These are phyloP conservation scores for Aphaenogaster ashmeadi DNA, from an alignment of 1,140 invertebrate genomes.

Conservation along the genomic window DNA sequence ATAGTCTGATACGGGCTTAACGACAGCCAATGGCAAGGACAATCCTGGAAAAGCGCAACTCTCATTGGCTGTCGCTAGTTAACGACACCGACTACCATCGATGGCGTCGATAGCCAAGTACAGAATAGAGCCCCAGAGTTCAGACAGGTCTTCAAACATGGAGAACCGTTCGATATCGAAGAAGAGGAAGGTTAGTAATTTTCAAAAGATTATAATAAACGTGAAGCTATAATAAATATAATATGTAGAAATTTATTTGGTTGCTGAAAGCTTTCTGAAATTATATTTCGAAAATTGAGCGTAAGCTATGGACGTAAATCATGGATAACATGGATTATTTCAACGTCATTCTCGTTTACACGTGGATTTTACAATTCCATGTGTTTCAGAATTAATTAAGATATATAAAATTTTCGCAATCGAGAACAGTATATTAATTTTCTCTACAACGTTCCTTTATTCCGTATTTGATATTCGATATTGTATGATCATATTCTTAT, in stretches of 20 bases:
- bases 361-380: not conserved
- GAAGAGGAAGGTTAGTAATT: slow-evolving; percentile 84
- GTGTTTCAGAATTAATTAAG: not conserved
- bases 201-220: slow-evolving; percentile 47
- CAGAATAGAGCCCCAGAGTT: too few relatives aligned
- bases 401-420: slow-evolving; percentile 18
- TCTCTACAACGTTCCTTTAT: not conserved
- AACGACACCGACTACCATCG: too few relatives aligned
- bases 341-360: slow-evolving; percentile 22
- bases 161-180: slow-evolving; percentile 84
- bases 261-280: slow-evolving; percentile 30
- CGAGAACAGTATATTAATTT: not conserved
- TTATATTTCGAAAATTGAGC: slow-evolving; percentile 67
- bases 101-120: too few relatives aligned
- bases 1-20: too few relatives aligned
- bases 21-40: too few relatives aligned
- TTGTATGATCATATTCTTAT: not conserved
- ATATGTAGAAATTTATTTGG: slow-evolving; percentile 73
- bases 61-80: too few relatives aligned
- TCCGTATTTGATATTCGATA: not conserved
- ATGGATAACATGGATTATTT: slow-evolving; percentile 75
- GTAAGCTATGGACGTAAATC: slow-evolving; percentile 21
- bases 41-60: too few relatives aligned
- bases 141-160: slow-evolving; percentile 74
- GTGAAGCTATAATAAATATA: slow-evolving; percentile 14